Percentiles rank a stretch among this genome's conserved stretches.
These are phyloP conservation scores for Dorcus parallelipipedus DNA, from an alignment of 2,888 invertebrate species.

Conservation along the genomic window DNA sequence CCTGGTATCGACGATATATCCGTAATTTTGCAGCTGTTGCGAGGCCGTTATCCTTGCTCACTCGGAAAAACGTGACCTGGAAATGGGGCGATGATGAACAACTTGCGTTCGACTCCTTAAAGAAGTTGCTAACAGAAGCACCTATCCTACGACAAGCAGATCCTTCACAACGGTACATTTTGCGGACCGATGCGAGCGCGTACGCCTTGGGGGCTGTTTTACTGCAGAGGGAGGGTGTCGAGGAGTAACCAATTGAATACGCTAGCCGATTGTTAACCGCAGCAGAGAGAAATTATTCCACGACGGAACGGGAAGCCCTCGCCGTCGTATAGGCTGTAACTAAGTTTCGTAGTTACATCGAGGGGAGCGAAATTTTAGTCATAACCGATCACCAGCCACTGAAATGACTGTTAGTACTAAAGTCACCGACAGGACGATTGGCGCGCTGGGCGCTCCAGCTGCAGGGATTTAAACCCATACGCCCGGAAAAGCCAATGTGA, in stretches of 20 bases:
- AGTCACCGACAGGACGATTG: no score
- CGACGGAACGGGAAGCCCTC: conserved; percentile 30
- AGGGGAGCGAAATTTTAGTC: conserved; percentile 37
- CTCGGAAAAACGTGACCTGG: conserved; percentile 20
- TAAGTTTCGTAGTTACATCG: conserved; percentile 45
- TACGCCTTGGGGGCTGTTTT: conserved; percentile 27
- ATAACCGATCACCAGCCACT: conserved; percentile 49
- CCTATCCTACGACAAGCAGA: conserved; percentile 28
- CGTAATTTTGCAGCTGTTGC: conserved; percentile 19
- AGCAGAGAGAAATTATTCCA: conserved; percentile 29
- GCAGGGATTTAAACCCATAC: no score
- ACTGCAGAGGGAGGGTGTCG: conserved; percentile 22
- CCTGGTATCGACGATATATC: conserved; percentile 25
- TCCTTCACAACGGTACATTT: conserved; percentile 21
- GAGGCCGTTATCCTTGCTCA: conserved; percentile 15
- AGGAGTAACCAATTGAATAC: conserved; percentile 29
- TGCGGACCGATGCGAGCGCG: conserved; percentile 30
- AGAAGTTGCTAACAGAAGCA: conserved; percentile 20
- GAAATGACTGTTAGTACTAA: conserved; percentile 40
- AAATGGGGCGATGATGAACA: conserved; percentile 18
- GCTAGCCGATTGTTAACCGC: conserved; percentile 29
- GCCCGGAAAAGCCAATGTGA: no score
- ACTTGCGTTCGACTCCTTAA: conserved; percentile 23
- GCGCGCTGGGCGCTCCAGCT: no score
- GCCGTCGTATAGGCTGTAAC: conserved; percentile 36